These are phyloP conservation scores for Puffinus mauretanicus DNA, from an alignment of 2,113 vertebrate species.

Conservation along the genomic window DNA sequence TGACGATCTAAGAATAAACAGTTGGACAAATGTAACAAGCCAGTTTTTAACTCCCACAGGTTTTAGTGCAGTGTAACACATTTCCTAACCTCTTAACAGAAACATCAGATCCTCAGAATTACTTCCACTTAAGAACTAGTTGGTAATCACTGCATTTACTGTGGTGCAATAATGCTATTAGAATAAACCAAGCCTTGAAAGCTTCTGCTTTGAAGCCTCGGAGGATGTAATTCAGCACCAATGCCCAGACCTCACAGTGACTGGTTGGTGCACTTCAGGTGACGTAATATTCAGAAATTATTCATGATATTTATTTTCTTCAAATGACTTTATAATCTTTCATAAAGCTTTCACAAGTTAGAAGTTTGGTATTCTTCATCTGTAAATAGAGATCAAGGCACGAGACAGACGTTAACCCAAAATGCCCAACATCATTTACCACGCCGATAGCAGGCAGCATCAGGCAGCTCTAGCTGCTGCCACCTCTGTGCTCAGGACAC, in stretches of 20 bases:
- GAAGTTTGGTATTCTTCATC: neutral
- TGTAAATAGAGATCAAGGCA: neutral
- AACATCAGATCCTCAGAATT: neutral
- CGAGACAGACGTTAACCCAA: neutral
- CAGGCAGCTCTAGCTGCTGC: accelerated
- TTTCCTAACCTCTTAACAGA: neutral
- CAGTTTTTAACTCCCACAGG: neutral
- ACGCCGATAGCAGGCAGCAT: neutral
- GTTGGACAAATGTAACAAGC: neutral
- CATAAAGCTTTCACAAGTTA: neutral
- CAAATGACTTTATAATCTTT: neutral
- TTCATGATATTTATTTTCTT: neutral
- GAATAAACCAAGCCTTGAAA: neutral
- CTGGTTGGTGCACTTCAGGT: neutral
- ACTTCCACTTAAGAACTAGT: neutral
- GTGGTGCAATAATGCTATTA: neutral
- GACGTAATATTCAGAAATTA: neutral
- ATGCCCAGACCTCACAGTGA: neutral
- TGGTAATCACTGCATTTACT: neutral
- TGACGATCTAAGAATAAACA: neutral
- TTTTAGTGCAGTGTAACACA: neutral
- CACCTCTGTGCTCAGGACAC: neutral
- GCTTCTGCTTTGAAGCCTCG: neutral
- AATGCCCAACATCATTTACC: neutral
- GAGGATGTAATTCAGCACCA: neutral